phyloP scores from a whole-genome alignment of 2,113 vertebrate genomes.

The Polypterus bichir region DNA sequence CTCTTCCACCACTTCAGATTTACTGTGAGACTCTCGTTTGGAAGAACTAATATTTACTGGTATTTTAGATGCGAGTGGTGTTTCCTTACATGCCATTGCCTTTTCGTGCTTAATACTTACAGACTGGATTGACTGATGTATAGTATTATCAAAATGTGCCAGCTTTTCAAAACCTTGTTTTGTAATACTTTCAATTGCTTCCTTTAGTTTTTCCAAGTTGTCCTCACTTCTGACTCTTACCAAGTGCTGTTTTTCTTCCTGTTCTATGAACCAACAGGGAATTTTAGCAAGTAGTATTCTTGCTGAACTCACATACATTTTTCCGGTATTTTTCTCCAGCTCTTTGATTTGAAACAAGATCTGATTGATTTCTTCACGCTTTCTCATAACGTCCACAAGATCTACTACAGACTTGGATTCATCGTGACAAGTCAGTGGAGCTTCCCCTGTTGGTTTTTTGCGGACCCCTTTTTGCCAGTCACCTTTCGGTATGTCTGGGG shows the following conservation, averaged over 20 bases:
- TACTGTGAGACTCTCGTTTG: constrained; percentile 40
- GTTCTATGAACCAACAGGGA: constrained; percentile 48
- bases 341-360: constrained; percentile 54
- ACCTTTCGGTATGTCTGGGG: too few relatives aligned
- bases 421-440: constrained; percentile 15
- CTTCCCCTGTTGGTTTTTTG: not conserved
- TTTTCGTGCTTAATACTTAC: constrained; percentile 39
- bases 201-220: constrained; percentile 41
- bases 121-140: constrained; percentile 43
- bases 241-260: constrained; percentile 45
- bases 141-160: constrained; percentile 35
- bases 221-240: constrained; percentile 29
- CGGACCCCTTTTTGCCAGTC: too few relatives aligned
- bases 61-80: constrained; percentile 42
- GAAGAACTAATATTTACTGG: constrained; percentile 33
- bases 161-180: constrained; percentile 41
- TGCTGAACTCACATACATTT: constrained; percentile 40
- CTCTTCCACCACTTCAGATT: constrained; percentile 28
- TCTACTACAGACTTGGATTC: constrained; percentile 33
- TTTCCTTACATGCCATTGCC: constrained; percentile 21
- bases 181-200: constrained; percentile 47
- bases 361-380: constrained; percentile 47
- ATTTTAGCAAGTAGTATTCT: constrained; percentile 46
- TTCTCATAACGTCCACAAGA: constrained; percentile 43
- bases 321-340: constrained; percentile 44